These are phyloP conservation scores for Lepisosteus oculatus DNA, from an alignment of 2,113 vertebrate genomes.

Conservation along the genomic window DNA sequence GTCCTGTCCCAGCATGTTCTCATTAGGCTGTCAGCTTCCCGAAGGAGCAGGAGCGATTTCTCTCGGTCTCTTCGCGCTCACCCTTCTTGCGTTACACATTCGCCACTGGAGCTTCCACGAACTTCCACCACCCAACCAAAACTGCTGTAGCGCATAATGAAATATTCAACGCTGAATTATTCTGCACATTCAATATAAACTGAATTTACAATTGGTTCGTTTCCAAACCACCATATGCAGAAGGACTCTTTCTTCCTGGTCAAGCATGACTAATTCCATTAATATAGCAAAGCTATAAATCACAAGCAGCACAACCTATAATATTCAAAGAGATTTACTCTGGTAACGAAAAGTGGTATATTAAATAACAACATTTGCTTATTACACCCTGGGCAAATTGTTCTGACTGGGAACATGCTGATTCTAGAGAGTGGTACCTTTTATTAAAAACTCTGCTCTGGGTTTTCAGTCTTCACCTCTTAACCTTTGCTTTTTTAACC, in stretches of 20 bases:
- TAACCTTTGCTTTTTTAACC: neutral
- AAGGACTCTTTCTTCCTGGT: slow-evolving; percentile 32
- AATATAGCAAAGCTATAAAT: slow-evolving; percentile 57
- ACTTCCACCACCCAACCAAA: slow-evolving; percentile 47
- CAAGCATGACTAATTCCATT: slow-evolving; percentile 57
- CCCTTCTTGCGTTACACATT: slow-evolving; percentile 36
- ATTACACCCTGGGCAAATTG: slow-evolving; percentile 10
- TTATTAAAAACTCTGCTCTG: neutral
- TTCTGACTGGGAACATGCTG: neutral
- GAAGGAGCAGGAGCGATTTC: neutral
- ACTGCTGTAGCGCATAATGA: slow-evolving; percentile 42
- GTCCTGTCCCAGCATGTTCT: neutral
- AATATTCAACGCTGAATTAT: slow-evolving; percentile 55
- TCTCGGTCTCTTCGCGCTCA: neutral
- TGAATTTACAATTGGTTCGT: slow-evolving; percentile 50
- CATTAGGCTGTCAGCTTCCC: neutral
- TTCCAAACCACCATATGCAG: slow-evolving; percentile 57
- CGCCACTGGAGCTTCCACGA: slow-evolving; percentile 26
- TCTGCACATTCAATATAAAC: slow-evolving; percentile 57
- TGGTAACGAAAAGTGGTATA: neutral
- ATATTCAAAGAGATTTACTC: slow-evolving; percentile 9
- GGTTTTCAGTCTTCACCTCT: neutral
- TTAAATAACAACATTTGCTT: neutral
- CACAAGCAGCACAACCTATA: slow-evolving; percentile 35
- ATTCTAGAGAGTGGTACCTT: neutral